Percentiles rank a stretch among this genome's conserved stretches.
Evolutionary conservation across 2,888 invertebrate species (phyloP).

Genomic region (Tetranychus truncatus): DNA sequence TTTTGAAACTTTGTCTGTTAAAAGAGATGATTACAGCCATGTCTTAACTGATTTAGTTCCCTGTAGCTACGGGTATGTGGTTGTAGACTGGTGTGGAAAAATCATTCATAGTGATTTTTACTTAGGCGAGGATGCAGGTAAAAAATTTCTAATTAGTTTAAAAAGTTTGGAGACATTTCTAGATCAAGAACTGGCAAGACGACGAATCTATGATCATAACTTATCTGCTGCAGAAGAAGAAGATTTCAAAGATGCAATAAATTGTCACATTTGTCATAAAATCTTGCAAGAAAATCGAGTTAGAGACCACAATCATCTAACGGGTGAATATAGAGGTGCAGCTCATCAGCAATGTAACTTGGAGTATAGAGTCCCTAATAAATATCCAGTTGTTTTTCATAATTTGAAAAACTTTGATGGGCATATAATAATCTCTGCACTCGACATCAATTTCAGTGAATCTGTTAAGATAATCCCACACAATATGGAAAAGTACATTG

Average conservation of each 20-base stretch:
- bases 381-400: background rate
- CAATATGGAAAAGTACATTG: background rate
- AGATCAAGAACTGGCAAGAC: too few species aligned
- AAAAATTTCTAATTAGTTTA: background rate
- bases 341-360: background rate
- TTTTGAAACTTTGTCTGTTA: background rate
- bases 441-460: background rate
- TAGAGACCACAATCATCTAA: slow-evolving; percentile 2
- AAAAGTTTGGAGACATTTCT: too few species aligned
- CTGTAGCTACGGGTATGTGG: background rate
- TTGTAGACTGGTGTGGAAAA: background rate
- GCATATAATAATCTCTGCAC: background rate
- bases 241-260: background rate
- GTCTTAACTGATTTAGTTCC: background rate
- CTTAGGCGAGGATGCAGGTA: background rate
- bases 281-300: background rate
- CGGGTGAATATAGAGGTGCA: background rate
- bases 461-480: background rate
- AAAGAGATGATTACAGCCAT: background rate
- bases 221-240: background rate
- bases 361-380: background rate
- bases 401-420: slow-evolving; percentile 3
- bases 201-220: background rate
- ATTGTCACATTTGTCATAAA: background rate
- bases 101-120: background rate